Evolutionary conservation across 2,797 vertebrate species (phyloP), one percentile per base, ranked within the genome.

Genomic region (Phoebastria nigripes): DNA sequence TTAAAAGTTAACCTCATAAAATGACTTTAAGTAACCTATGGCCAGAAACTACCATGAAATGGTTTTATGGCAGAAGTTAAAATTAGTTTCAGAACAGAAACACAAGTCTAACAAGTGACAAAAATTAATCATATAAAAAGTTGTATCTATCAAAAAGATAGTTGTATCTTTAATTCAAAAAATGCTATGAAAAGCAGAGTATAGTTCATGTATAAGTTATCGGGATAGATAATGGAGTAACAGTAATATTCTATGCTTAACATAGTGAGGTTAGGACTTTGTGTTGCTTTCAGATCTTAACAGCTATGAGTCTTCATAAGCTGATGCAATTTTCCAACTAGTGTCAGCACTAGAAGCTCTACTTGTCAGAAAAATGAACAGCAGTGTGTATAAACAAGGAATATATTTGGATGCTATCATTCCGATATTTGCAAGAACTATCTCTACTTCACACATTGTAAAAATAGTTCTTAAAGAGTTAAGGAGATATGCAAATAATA

Each of bases 191-290:
- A 73, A 81, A 87, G 39, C 29, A 76, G 15, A 37, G 28, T 22
- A 20, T 9, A 72, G 14, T 17, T 85, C 25, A 37, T 24, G 3
- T 41, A 1, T 8, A 47, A 56, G 20, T 42, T 85, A 55, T 3
- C 4, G 2, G 62, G 15, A 61, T 4, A 62, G 25, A 37, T 19
- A 69, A 37, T 5, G 7, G 31, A 79, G 13, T 28, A 82, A 74
- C 46, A 76, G 62, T 9, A 39, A 61, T 17, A 63, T 4, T 58
- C n/a, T 46, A 8, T 17, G 66, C n/a, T 61, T 80, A 73, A 80
- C 8, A 39, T 1, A 33, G 28, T 0, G 0, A 76, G n/a, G 26
- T 46, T 71, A 26, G 31, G 46, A 69, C 35, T 80, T 59, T 0
- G 10, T 4, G 15, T 3, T 52, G 15, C 42, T 65, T 91, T 90